Conservation (phyloP, 2,797 vertebrate genomes). For the Gymnopithys bicolor region DNA sequence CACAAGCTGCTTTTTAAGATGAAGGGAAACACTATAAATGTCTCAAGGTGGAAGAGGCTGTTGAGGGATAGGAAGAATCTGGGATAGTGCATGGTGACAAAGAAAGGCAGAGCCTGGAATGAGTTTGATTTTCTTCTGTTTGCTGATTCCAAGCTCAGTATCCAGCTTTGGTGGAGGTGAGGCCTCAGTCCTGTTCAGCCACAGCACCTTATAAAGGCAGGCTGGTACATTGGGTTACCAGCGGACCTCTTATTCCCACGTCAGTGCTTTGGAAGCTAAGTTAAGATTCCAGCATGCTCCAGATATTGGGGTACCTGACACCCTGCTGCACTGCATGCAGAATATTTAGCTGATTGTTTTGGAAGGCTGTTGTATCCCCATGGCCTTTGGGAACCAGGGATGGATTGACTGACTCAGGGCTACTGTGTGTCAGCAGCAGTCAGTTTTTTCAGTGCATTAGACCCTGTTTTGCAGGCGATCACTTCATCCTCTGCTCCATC, state of each 20-base stretch:
- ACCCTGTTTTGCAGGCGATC: not conserved
- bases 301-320: not conserved
- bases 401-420: not conserved
- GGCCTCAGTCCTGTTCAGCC: not conserved
- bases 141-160: not conserved
- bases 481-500: not conserved
- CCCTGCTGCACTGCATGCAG: not conserved
- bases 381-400: not conserved
- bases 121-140: not conserved
- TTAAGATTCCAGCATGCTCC: not conserved
- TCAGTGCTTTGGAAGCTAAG: not conserved
- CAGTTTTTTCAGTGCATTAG: not conserved
- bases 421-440: not conserved
- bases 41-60: not conserved
- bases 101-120: not conserved
- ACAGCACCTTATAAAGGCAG: not conserved
- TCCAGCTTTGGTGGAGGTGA: not conserved
- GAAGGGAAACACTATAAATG: not conserved
- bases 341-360: not conserved
- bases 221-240: fast-evolving
- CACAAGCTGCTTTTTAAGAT: not conserved
- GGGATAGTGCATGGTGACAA: not conserved
- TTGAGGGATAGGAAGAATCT: not conserved
- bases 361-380: not conserved
- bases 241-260: not conserved